Percentiles rank a stretch among this genome's conserved stretches.
These are phyloP conservation scores for Pseudocheirus occidentalis DNA, from an alignment of 2,797 vertebrate species.

Conservation along the genomic window DNA sequence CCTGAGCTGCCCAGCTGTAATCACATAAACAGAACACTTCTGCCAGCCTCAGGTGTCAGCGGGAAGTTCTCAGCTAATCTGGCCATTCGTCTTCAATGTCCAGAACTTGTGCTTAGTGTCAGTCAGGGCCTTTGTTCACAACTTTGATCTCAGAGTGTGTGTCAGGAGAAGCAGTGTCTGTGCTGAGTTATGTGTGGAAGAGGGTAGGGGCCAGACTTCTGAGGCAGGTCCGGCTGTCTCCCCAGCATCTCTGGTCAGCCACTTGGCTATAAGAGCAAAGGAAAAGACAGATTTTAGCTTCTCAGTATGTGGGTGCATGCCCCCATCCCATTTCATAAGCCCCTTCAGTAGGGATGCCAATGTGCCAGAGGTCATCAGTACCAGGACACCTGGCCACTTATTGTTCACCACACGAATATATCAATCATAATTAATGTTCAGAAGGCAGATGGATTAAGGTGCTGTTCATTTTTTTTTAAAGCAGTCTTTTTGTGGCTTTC, in stretches of 20 bases:
- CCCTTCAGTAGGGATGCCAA: conserved; percentile 48
- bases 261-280: conserved; percentile 68
- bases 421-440: conserved; percentile 64
- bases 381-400: conserved; percentile 17
- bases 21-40: conserved; percentile 91
- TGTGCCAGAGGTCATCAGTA: conserved; percentile 36
- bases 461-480: background rate
- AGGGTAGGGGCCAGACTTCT: conserved; percentile 87
- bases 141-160: conserved; percentile 91
- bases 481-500: conserved; percentile 23
- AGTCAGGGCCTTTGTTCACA: conserved; percentile 89
- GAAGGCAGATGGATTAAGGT: background rate
- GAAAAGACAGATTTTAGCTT: conserved; percentile 82
- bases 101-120: conserved; percentile 86
- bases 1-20: conserved; percentile 83
- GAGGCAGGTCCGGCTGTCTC: conserved; percentile 91
- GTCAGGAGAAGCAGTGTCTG: conserved; percentile 86
- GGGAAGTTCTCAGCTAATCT: conserved; percentile 88
- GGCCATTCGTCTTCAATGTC: conserved; percentile 85
- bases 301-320: conserved; percentile 69
- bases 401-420: conserved; percentile 67
- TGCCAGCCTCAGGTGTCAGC: conserved; percentile 86
- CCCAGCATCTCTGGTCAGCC: conserved; percentile 89
- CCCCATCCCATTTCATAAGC: conserved; percentile 71
- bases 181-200: conserved; percentile 90